Percentiles rank a stretch among this genome's conserved stretches.
Conservation (phyloP, 2,113 vertebrate genomes). For the Triplophysa rosa region DNA sequence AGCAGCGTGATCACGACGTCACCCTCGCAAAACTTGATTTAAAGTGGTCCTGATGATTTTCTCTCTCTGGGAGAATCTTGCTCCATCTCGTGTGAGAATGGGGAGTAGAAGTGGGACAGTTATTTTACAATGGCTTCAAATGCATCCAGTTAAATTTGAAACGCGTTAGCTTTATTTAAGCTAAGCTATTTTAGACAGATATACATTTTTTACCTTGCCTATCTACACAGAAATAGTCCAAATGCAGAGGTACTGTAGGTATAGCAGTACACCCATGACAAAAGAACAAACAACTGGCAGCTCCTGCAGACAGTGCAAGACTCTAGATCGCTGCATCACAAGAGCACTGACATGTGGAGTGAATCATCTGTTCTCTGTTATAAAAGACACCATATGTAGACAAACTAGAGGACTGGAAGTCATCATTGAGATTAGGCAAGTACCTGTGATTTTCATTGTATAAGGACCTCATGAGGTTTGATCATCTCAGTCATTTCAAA, state of each 20-base stretch:
- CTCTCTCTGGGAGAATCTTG: constrained; percentile 15
- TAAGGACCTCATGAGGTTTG: background rate
- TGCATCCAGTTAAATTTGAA: too few species aligned
- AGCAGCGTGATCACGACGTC: constrained; percentile 41
- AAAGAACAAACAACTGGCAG: too few species aligned
- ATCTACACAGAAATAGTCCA: too few species aligned
- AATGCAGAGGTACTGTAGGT: too few species aligned
- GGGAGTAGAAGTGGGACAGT: background rate
- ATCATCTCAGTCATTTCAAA: too few species aligned
- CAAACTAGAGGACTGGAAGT: constrained; percentile 47
- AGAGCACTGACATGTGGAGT: constrained; percentile 19
- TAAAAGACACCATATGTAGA: constrained; percentile 59
- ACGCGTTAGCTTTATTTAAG: too few species aligned
- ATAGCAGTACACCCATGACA: too few species aligned
- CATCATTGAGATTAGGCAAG: constrained; percentile 22
- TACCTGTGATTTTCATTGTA: constrained; percentile 12
- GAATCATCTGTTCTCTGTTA: background rate
- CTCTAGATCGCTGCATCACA: background rate
- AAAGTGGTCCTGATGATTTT: constrained; percentile 25
- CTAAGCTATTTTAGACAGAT: too few species aligned
- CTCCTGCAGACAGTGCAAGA: too few species aligned
- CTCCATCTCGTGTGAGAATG: background rate
- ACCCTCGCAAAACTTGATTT: constrained; percentile 26
- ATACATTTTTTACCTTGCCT: too few species aligned
- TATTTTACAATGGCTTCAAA: background rate